Evolutionary conservation across 2,888 invertebrate genomes (phyloP).

Genomic region (Phrixothrix hirtus): DNA sequence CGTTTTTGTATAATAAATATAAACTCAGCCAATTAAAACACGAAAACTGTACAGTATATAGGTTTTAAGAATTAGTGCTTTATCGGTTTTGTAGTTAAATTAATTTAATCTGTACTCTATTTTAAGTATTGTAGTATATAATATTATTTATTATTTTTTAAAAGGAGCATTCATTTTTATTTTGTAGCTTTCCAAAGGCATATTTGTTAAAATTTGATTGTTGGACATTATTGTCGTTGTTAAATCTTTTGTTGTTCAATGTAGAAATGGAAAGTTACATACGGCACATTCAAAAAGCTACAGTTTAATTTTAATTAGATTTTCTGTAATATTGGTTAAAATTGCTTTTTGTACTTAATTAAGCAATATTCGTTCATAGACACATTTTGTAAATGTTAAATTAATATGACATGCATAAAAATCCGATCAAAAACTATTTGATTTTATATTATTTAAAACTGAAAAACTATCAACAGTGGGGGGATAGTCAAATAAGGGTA

Average conservation of each 20-base stretch:
- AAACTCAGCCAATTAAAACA: slow-evolving; percentile 19
- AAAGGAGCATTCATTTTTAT: slow-evolving; percentile 6
- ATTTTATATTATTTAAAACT: too few relatives aligned
- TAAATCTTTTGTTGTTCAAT: slow-evolving; percentile 9
- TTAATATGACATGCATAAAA: too few relatives aligned
- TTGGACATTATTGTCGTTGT: slow-evolving; percentile 9
- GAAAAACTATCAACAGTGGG: too few relatives aligned
- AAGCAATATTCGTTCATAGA: too few relatives aligned
- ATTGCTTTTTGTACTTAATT: too few relatives aligned
- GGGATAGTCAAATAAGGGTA: too few relatives aligned
- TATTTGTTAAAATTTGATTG: slow-evolving; percentile 17
- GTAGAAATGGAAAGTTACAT: slow-evolving; percentile 7
- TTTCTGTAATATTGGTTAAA: too few relatives aligned
- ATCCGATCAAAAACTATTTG: too few relatives aligned
- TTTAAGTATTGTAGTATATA: not conserved
- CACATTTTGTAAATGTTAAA: too few relatives aligned
- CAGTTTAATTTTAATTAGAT: too few relatives aligned
- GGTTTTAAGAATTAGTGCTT: not conserved
- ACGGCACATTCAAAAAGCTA: not conserved
- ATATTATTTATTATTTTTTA: slow-evolving; percentile 13
- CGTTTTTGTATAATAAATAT: slow-evolving; percentile 20
- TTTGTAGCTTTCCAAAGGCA: slow-evolving; percentile 7
- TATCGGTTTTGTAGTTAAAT: slow-evolving; percentile 11
- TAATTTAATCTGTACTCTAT: slow-evolving; percentile 5
- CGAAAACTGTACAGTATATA: slow-evolving; percentile 23